phyloP scores from a whole-genome alignment of 2,113 vertebrate genomes.

The Sminthopsis crassicaudata region DNA sequence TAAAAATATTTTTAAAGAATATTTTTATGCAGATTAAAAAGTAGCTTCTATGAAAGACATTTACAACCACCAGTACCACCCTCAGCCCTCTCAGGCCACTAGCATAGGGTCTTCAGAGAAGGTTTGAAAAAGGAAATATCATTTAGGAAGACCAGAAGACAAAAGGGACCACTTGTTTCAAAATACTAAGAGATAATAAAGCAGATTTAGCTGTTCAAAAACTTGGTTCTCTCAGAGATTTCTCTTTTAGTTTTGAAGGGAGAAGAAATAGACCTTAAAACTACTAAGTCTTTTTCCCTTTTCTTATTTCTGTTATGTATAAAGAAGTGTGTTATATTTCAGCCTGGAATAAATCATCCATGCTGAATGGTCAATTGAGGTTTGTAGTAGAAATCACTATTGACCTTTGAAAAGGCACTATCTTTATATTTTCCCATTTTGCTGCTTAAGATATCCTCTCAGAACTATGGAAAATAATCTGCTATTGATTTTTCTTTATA shows the following conservation, averaged over 20 bases:
- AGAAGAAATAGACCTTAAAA: slow-evolving; percentile 21
- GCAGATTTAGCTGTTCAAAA: slow-evolving; percentile 47
- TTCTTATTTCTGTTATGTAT: slow-evolving; percentile 53
- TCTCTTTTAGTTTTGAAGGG: slow-evolving; percentile 41
- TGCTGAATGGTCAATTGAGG: slow-evolving; percentile 68
- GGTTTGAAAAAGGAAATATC: slow-evolving; percentile 22
- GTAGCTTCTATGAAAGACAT: slow-evolving; percentile 7
- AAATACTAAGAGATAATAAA: background rate
- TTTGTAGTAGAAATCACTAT: slow-evolving; percentile 72
- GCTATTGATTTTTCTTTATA: slow-evolving; percentile 66
- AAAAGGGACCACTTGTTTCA: background rate
- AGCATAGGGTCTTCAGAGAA: background rate
- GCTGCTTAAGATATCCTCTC: slow-evolving; percentile 64
- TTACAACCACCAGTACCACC: background rate
- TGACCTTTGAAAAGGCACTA: slow-evolving; percentile 71
- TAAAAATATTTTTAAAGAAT: background rate
- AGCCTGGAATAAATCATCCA: slow-evolving; percentile 64
- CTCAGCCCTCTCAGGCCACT: background rate
- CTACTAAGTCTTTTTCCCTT: background rate
- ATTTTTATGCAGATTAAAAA: slow-evolving; percentile 13
- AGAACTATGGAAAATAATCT: slow-evolving; percentile 65
- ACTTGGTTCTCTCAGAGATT: slow-evolving; percentile 24
- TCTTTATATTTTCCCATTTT: slow-evolving; percentile 64
- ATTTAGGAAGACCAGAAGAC: slow-evolving; percentile 51
- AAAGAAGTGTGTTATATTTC: slow-evolving; percentile 48